Base-by-base conservation (phyloP, 2,113 vertebrate genomes). In the Mustela lutreola region DNA sequence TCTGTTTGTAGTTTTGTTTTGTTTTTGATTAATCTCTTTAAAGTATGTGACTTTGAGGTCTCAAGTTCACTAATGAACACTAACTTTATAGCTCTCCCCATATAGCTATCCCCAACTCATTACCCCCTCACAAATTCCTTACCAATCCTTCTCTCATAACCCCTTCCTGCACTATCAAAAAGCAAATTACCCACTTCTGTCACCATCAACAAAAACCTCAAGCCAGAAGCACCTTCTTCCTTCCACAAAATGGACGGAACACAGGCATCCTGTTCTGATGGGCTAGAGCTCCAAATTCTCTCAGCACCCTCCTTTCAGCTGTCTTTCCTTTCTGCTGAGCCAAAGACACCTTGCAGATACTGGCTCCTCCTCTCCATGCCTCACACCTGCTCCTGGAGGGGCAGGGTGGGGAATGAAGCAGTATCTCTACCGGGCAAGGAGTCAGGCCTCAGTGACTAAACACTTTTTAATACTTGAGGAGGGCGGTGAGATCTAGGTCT, bases 401-500 rank as follows among this genome's bases (percentile, higher is more conserved):
- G 75, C 6, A 12, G 45, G 26, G 75, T 31, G 26, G 42, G 42
- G 21, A 48, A 21, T 6, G 65, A 4, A 26, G 14, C 4, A 1
- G 24, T 89, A 36, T 82, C 65, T 89, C 50, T 39, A 19, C 18
- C 31, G 5, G 82, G 14, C 65, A 65, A 87, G 78, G 58, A 96
- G 19, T 42, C 65, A 53, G 10, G 79, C 58, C 96, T 79, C 12
- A 0, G 89, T 97, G 96, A 97, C 95, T 95, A 91, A 94, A 97
- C 89, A 93, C 11, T 58, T 93, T 65, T 12, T 22, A 45, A 53
- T 63, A 78, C n/a, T 86, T 11, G 3, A 48, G 60, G 50, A 53
- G 36, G 53, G 48, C 0, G 18, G 18, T 36, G 18, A 78, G 19
- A 76, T 31, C 24, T 86, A 84, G 58, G 50, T 50, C 84, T 93